These are phyloP conservation scores for Babyrousa celebensis DNA, from an alignment of 2,797 vertebrate species.

Conservation along the genomic window DNA sequence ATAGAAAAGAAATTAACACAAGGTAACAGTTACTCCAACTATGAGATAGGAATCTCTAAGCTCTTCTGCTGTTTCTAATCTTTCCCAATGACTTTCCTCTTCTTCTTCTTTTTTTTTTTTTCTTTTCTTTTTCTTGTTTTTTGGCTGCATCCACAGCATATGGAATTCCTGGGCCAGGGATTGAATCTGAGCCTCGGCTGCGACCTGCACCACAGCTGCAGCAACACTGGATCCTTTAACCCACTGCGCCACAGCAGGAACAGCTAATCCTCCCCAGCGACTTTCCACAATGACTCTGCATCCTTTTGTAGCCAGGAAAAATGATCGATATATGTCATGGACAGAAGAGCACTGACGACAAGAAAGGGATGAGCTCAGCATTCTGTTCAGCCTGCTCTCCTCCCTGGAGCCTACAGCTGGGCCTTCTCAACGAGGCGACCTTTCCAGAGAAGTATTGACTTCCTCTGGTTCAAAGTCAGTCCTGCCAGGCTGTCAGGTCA, in stretches of 20 bases:
- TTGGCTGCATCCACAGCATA: too few relatives aligned
- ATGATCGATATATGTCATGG: background rate
- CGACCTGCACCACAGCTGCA: too few relatives aligned
- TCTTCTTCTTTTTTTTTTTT: too few relatives aligned
- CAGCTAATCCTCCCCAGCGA: too few relatives aligned
- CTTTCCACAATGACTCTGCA: background rate
- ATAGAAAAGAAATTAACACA: background rate
- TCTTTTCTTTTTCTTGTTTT: too few relatives aligned
- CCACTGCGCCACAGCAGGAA: too few relatives aligned
- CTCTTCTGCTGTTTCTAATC: background rate
- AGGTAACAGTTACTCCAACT: background rate
- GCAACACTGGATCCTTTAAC: too few relatives aligned
- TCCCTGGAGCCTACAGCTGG: background rate
- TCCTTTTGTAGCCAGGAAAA: background rate
- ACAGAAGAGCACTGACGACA: fast-evolving
- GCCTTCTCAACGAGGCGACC: background rate
- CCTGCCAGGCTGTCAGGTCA: background rate
- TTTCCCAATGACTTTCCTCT: background rate
- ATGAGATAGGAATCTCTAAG: fast-evolving
- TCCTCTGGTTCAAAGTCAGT: constrained; percentile 26
- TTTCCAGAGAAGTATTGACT: background rate
- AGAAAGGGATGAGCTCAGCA: background rate
- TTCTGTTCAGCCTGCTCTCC: background rate
- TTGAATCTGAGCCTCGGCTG: too few relatives aligned
- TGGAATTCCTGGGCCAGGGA: too few relatives aligned